These are phyloP conservation scores for Notarius lentiginosus DNA, from an alignment of 2,113 vertebrate species.

Conservation along the genomic window DNA sequence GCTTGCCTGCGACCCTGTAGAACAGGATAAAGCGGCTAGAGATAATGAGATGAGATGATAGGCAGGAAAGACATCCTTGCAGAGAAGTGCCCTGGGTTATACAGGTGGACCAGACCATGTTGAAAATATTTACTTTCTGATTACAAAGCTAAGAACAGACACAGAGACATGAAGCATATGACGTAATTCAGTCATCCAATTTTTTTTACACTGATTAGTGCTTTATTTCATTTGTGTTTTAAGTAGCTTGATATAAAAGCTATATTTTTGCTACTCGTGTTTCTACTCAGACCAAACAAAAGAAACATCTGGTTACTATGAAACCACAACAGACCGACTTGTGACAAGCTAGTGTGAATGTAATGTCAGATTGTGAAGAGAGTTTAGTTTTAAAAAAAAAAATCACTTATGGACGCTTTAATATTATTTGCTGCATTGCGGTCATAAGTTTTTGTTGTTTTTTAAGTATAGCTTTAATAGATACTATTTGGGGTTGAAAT, in stretches of 20 bases:
- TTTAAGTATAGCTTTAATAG: too few relatives aligned
- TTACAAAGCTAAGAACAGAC: neutral
- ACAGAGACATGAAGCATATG: neutral
- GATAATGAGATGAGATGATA: too few relatives aligned
- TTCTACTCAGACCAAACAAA: neutral
- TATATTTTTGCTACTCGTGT: neutral
- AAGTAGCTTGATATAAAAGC: neutral
- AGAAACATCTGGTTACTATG: neutral
- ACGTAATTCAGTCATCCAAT: too few relatives aligned
- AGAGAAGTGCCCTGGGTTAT: neutral
- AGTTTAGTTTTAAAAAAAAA: too few relatives aligned
- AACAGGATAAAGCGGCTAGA: too few relatives aligned
- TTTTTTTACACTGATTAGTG: neutral
- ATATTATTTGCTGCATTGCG: neutral
- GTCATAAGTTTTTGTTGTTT: neutral
- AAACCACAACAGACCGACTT: neutral
- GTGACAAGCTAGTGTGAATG: neutral
- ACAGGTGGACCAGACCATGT: neutral
- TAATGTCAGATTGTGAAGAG: neutral
- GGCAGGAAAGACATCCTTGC: neutral
- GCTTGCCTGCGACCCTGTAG: too few relatives aligned
- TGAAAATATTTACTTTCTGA: neutral
- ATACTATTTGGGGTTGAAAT: neutral
- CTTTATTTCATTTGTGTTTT: neutral
- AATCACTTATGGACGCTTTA: neutral